A percentile compares a stretch with the other conserved stretches of the same genome.
Evolutionary conservation across 2,113 vertebrate species (phyloP).

Genomic region (Notarius quadriscutis): DNA sequence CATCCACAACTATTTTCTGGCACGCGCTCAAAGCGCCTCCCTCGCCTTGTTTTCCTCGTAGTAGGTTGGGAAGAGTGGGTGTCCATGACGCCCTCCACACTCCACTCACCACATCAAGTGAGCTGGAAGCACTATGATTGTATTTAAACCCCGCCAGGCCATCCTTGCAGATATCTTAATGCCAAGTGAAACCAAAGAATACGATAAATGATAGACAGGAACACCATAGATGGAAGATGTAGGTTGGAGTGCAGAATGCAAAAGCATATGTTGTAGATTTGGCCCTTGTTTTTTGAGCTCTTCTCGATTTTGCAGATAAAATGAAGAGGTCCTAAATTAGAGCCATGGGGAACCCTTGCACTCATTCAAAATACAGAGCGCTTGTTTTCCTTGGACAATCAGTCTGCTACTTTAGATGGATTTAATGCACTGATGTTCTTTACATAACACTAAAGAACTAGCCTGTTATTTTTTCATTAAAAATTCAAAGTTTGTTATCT

Average conservation of each 20-base stretch:
- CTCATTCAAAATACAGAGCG: slow-evolving; percentile 24
- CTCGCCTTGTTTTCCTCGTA: slow-evolving; percentile 40
- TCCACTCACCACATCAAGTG: slow-evolving; percentile 71
- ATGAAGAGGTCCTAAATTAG: slow-evolving; percentile 29
- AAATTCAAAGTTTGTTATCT: background rate
- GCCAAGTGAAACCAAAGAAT: slow-evolving; percentile 31
- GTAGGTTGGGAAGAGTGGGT: slow-evolving; percentile 38
- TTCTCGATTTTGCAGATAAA: slow-evolving; percentile 40
- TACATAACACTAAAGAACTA: background rate
- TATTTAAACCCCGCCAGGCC: slow-evolving; percentile 23
- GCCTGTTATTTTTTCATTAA: background rate
- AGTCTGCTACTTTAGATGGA: background rate
- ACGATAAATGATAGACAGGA: slow-evolving; percentile 36
- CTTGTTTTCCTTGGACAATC: slow-evolving; percentile 25
- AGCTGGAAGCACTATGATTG: slow-evolving; percentile 48
- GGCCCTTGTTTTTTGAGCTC: slow-evolving; percentile 24
- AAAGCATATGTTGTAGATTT: slow-evolving; percentile 35
- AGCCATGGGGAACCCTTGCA: slow-evolving; percentile 2
- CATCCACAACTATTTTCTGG: slow-evolving; percentile 74
- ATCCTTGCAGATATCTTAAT: slow-evolving; percentile 36
- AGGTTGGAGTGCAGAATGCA: background rate
- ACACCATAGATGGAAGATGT: slow-evolving; percentile 5
- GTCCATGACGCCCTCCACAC: slow-evolving; percentile 59
- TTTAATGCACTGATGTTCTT: background rate
- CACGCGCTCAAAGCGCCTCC: slow-evolving; percentile 69